Conservation (phyloP, 1,140 invertebrate species). For the Drosophila sp. region DNA sequence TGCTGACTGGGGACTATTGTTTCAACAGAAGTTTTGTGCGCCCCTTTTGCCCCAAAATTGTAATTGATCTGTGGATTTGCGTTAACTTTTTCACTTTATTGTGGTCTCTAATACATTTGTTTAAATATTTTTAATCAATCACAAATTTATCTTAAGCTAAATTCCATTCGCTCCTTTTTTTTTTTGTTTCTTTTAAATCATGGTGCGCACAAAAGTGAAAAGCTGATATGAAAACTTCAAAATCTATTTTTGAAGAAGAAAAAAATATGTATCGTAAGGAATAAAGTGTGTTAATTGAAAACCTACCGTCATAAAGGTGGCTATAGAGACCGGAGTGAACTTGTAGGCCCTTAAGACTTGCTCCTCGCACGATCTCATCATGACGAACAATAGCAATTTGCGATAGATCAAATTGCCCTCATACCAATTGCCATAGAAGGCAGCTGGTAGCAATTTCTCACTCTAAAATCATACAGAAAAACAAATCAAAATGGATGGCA, state of each 20-base stretch:
- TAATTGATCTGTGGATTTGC: conserved; percentile 1
- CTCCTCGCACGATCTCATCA: conserved; percentile 51
- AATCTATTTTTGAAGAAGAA: conserved; percentile 29
- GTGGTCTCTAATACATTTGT: background rate
- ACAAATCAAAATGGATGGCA: background rate
- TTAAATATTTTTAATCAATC: too few species aligned
- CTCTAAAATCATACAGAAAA: conserved; percentile 35
- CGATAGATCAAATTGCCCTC: conserved; percentile 61
- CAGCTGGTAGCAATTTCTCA: conserved; percentile 56
- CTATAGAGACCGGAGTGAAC: conserved; percentile 60
- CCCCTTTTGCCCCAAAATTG: background rate
- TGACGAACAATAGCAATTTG: conserved; percentile 65
- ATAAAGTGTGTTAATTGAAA: background rate
- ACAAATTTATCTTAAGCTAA: too few species aligned
- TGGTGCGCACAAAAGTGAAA: conserved; percentile 49
- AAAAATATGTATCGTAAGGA: background rate
- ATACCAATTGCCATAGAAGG: conserved; percentile 76
- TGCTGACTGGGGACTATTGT: conserved; percentile 3
- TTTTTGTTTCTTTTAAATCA: conserved; percentile 28
- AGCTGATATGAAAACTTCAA: conserved; percentile 60
- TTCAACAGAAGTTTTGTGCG: background rate
- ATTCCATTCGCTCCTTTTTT: background rate
- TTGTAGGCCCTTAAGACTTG: conserved; percentile 59
- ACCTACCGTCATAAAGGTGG: conserved; percentile 58
- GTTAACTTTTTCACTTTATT: background rate